Conservation (phyloP, 1,140 invertebrate genomes). For the Fopius arisanus region DNA sequence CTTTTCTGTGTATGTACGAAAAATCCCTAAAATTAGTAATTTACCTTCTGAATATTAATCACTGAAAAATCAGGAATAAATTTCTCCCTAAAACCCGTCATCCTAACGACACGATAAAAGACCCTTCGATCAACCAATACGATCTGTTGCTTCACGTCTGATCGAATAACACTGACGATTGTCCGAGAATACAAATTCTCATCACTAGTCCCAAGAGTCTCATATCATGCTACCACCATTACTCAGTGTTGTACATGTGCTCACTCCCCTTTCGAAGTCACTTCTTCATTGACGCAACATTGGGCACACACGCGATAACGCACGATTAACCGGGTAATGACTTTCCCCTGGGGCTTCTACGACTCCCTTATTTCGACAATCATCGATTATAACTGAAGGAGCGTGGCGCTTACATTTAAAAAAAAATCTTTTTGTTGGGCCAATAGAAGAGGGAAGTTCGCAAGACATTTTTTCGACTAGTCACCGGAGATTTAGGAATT, state of each 20-base stretch:
- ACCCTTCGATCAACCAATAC: constrained; percentile 22
- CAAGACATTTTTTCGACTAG: constrained; percentile 8
- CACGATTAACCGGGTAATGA: constrained; percentile 66
- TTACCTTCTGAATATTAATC: no score
- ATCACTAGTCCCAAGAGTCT: constrained; percentile 29
- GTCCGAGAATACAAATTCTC: constrained; percentile 48
- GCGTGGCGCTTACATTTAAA: background rate
- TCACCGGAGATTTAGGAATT: constrained; percentile 28
- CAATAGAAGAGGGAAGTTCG: background rate
- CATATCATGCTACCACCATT: constrained; percentile 33
- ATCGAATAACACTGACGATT: constrained; percentile 58
- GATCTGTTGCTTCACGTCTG: constrained; percentile 59
- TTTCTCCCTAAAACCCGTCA: no score
- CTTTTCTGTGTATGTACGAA: no score
- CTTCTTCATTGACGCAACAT: constrained; percentile 64
- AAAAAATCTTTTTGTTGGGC: background rate
- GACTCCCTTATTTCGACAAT: constrained; percentile 7
- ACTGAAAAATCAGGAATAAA: no score
- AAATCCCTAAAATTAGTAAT: no score
- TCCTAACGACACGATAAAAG: no score
- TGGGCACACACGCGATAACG: constrained; percentile 64
- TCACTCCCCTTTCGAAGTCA: constrained; percentile 46
- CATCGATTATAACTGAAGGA: constrained; percentile 18
- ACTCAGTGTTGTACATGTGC: constrained; percentile 28
- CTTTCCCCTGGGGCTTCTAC: constrained; percentile 42